Evolutionary conservation across 2,797 vertebrate genomes (phyloP), one percentile per base, ranked within the genome.

Genomic region (Ctenochaetus hawaiiensis): DNA sequence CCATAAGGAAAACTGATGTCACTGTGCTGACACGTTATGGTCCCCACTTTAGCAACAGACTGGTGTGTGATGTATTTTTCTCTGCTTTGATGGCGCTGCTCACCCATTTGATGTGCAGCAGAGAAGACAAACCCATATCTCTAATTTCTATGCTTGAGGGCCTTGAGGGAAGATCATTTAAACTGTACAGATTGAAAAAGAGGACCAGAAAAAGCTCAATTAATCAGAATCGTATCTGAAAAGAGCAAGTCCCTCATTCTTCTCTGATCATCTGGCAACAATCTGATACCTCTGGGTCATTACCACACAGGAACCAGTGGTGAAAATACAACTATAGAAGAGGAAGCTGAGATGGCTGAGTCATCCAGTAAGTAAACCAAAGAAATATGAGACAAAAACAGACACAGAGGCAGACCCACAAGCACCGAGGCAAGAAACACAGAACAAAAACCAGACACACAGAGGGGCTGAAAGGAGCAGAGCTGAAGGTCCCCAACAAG

Each of bases 1-100:
- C 75, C 57, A 16, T 47, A 59, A 78, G 77, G 34, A 70, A 67
- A 87, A 82, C 69, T 56, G 57, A 82, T 83, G 81, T 85, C 72
- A 73, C 70, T 44, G 45, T 49, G 53, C 62, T 76, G 77, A 78
- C 69, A 76, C 56, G 41, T 47, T 61, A 22, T 12, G 60, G 56
- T 49, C 52, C 23, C 47, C 45, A n/a, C 59, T 71, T 76, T 58
- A 74, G 73, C 61, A 67, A 20, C 75, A 72, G 76, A 73, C 43
- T 56, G 69, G 17, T 65, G 53, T 80, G 49, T 78, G 65, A 77
- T 77, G 74, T 49, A 22, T 82, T 70, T 68, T 47, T 67, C 62
- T 65, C 62, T 59, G 62, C 61, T 87, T 63, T 67, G 13, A 9
- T 39, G 65, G 61, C 10, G 6, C 60, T 64, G 53, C 61, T 83